These are phyloP conservation scores for Poicephalus gulielmi DNA, from an alignment of 2,113 vertebrate genomes.

Conservation along the genomic window DNA sequence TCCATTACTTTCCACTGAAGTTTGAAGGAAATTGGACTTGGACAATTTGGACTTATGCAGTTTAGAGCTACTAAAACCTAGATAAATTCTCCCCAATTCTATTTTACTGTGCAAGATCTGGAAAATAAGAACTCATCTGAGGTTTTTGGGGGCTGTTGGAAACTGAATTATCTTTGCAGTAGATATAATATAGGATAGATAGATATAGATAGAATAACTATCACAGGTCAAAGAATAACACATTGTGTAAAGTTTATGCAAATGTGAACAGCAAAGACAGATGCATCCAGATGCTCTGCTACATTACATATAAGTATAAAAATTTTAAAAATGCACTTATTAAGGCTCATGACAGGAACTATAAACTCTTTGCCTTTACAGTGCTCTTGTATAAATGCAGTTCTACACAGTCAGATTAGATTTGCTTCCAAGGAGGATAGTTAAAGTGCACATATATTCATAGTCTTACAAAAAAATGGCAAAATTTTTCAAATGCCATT, in stretches of 20 bases:
- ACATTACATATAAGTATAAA: neutral
- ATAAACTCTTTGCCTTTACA: neutral
- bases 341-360: neutral
- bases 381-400: neutral
- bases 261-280: neutral
- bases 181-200: neutral
- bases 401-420: neutral
- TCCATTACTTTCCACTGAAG: neutral
- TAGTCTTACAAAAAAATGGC: neutral
- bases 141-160: neutral
- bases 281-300: neutral
- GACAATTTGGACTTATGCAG: neutral
- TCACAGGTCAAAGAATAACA: neutral
- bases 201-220: neutral
- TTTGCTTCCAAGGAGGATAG: neutral
- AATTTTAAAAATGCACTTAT: neutral
- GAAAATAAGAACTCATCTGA: neutral
- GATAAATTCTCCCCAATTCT: neutral
- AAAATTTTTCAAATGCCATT: neutral
- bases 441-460: neutral
- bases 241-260: neutral
- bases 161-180: neutral
- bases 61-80: neutral
- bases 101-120: neutral
- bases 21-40: neutral